Conservation (phyloP, 2,888 invertebrate genomes). For the Catocala sponsa region DNA sequence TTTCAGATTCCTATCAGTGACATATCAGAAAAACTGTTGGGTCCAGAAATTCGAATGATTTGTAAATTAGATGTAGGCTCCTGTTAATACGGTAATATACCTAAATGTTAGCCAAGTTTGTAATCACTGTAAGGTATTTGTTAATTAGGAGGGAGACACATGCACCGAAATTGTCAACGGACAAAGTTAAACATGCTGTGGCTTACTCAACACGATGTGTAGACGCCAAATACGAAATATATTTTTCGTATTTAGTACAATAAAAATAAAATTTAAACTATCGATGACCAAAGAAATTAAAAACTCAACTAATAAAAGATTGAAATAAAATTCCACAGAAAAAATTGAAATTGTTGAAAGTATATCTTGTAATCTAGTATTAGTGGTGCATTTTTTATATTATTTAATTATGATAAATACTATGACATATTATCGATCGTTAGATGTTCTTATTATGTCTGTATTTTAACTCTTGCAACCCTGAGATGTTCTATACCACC, state of each 20-base stretch:
- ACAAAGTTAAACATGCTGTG: not conserved
- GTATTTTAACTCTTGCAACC: conserved; percentile 58
- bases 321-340: conserved; percentile 57
- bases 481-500: conserved; percentile 41
- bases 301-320: conserved; percentile 17
- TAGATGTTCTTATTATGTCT: conserved; percentile 59
- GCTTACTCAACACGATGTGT: not conserved
- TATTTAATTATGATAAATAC: conserved; percentile 47
- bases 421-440: conserved; percentile 54
- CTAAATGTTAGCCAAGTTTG: conserved; percentile 4
- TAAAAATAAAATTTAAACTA: not conserved
- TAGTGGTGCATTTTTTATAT: conserved; percentile 82
- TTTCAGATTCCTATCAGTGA: conserved; percentile 46
- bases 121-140: not conserved
- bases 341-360: conserved; percentile 65
- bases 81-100: conserved; percentile 1
- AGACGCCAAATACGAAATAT: not conserved
- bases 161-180: not conserved
- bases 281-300: conserved; percentile 21
- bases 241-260: not conserved
- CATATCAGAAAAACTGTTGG: conserved; percentile 51
- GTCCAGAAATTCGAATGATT: conserved; percentile 45
- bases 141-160: not conserved
- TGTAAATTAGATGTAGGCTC: conserved; percentile 29
- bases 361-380: conserved; percentile 73